Base-by-base conservation (phyloP, 2,888 invertebrate species). In the Melitaea athalia region DNA sequence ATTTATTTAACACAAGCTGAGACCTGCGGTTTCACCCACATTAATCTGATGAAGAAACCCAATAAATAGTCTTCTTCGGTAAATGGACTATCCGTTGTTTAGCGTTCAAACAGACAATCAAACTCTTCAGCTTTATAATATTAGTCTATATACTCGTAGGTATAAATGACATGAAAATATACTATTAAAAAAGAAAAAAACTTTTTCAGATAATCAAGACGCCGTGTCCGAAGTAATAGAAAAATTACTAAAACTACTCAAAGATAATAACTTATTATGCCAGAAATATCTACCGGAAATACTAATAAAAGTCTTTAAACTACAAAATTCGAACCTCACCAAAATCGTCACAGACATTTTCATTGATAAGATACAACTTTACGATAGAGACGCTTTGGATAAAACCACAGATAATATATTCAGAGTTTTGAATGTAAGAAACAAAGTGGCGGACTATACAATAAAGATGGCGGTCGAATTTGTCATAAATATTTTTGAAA, bases 291-390 rank as follows among this genome's bases (percentile, higher is more conserved):
- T 89, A 31, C 83, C 85, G 0, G 67, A 75, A 0, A 68, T 88
- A 0, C 15, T 86, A 0, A 49, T 73, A 1, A 50, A 72, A 3
- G 76, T 83, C 14, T 60, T 81, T 0, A 79, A 64, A 24, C 42
- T 17, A 6, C 45, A 49, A 1, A 53, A 65, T 71, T 0, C 68
- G 73, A 11, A 65, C 76, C 0, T 74, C 72, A 85, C 85, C 62
- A 77, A 82, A 33, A 70, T 53, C 0, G 78, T 84, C 2, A 63
- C 78, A 0, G 74, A 79, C 4, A 66, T 81, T 0, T 83, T 81
- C 12, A 49, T 77, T 0, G 83, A 86, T 5, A 87, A 84, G 75
- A 78, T 83, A 3, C 81, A 81, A 5, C 43, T 88, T 0, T 88
- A 83, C 33, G 72, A 77, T 0, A 63, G 72, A 0, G 50, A 65